Conservation (phyloP, 2,888 invertebrate genomes). For the Rhogogaster chlorosoma region DNA sequence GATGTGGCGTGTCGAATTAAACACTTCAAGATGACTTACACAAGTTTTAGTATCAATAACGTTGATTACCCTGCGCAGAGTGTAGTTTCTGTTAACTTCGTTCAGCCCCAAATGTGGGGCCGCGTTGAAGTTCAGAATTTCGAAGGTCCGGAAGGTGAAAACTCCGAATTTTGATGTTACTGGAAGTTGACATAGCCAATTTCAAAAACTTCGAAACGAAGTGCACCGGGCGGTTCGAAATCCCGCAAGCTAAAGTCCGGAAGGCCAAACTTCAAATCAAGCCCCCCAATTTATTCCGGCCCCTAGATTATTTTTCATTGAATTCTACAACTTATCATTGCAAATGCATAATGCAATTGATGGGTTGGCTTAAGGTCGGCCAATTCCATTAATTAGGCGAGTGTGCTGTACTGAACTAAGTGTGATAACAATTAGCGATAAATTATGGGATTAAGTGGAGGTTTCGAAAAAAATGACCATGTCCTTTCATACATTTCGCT, state of each 20-base stretch:
- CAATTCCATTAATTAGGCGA: constrained; percentile 21
- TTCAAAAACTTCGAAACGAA: too few relatives aligned
- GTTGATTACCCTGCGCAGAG: constrained; percentile 58
- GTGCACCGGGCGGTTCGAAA: too few relatives aligned
- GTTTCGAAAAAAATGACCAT: constrained; percentile 6
- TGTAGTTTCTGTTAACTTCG: background rate
- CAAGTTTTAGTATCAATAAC: constrained; percentile 68
- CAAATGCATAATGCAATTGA: background rate
- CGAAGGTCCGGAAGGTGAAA: too few relatives aligned
- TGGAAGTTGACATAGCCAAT: too few relatives aligned
- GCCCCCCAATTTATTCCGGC: background rate
- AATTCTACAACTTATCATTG: background rate
- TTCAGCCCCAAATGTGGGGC: background rate
- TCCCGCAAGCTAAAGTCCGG: too few relatives aligned
- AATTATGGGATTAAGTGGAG: constrained; percentile 53
- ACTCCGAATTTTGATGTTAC: too few relatives aligned
- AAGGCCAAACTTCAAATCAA: too few relatives aligned
- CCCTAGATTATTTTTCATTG: background rate
- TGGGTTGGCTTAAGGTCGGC: background rate
- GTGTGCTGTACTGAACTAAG: constrained; percentile 26
- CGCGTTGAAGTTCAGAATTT: too few relatives aligned
- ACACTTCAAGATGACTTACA: constrained; percentile 62
- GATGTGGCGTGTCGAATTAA: background rate
- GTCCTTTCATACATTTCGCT: background rate
- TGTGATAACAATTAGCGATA: constrained; percentile 54